A percentile compares a stretch with the other conserved stretches of the same genome.
These are phyloP conservation scores for Ophion ventricosus DNA, from an alignment of 2,888 invertebrate genomes.

Conservation along the genomic window DNA sequence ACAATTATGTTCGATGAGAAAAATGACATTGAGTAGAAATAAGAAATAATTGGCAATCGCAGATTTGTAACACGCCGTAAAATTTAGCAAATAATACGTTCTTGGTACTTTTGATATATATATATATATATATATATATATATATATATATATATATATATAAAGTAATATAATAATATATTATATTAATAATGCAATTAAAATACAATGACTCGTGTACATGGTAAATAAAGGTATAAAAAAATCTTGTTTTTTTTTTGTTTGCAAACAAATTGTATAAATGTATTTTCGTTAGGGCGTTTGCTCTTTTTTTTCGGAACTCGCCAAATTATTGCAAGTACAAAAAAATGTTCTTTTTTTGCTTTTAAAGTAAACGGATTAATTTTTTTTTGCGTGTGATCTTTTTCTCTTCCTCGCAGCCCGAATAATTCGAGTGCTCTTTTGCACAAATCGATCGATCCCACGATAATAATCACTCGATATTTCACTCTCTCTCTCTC, in stretches of 20 bases:
- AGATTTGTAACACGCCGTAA: background rate
- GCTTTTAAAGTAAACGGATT: background rate
- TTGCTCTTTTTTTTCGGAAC: background rate
- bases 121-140: background rate
- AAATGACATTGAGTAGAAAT: background rate
- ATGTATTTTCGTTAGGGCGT: background rate
- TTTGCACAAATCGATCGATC: slow-evolving; percentile 12
- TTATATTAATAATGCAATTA: background rate
- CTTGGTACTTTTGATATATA: background rate
- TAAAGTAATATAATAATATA: background rate
- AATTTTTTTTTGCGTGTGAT: background rate
- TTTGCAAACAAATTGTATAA: background rate
- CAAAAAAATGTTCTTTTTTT: background rate
- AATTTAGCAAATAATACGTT: background rate
- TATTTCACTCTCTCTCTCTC: slow-evolving; percentile 4
- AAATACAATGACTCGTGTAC: slow-evolving; percentile 13
- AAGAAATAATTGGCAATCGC: background rate
- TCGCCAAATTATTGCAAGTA: background rate
- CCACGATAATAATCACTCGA: slow-evolving; percentile 43
- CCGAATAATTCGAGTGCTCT: background rate
- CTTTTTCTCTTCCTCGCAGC: background rate
- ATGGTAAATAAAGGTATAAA: background rate
- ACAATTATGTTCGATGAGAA: background rate
- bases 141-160: background rate
- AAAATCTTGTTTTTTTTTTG: background rate